Evolutionary conservation across 2,888 invertebrate genomes (phyloP), one percentile per base, ranked within the genome.

Genomic region (Tigriopus californicus): DNA sequence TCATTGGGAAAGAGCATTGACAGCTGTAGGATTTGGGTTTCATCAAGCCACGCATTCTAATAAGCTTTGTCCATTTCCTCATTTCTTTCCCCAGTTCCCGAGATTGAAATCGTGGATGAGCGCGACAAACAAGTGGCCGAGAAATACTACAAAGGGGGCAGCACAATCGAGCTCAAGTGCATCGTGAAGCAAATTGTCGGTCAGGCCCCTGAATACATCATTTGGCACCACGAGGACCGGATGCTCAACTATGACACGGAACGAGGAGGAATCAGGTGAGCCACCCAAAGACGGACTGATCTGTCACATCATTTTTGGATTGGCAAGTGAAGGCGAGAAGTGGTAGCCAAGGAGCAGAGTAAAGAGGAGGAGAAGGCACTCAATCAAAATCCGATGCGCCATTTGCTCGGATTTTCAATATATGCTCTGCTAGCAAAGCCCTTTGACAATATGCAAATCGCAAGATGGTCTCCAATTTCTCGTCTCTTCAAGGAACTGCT

Each of bases 81-180:
- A 5, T 10, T 20, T 52, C n/a, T 13, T 49, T 12, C 52, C 71
- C 52, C 77, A 86, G 85, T 85, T 68, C 85, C 85, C 67, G 81
- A 80, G 69, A 82, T 85, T 66, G 82, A 83, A 68, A 84, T 86
- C 65, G 78, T 83, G 54, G 85, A 85, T 68, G 84, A 84, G 67
- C 77, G 83, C 65, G 85, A 84, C 18, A 77, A 80, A 41, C 78
- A 80, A 42, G 79, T 83, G 0, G 80, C 80, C 63, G 83, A 85
- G 72, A 84, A 84, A 72, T 82, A 83, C 71, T 85, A 84, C 75
- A 84, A 84, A 70, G 80, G 82, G 65, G 85, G 85, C 40, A 83
- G 83, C 65, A 85, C 85, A 65, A 83, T 85, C 67, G 85, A 85
- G 70, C 75, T 86, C 61, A 80, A 83, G 66, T 86, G 85, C 69